phyloP scores from a whole-genome alignment of 2,888 invertebrate species.

The Oithona nana region DNA sequence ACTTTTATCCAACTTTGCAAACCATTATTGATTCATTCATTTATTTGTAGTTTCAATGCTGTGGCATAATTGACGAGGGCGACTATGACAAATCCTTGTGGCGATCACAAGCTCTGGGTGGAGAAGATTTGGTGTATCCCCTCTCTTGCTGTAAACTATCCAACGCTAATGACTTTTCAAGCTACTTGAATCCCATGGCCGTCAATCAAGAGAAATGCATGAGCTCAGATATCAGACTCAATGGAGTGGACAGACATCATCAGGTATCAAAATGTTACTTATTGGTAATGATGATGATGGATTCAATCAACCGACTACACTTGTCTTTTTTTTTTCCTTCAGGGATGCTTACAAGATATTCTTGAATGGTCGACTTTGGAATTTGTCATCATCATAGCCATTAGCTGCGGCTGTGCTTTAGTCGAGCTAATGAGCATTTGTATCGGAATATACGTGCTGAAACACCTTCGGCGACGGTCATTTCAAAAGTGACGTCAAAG shows the following conservation, averaged over 20 bases:
- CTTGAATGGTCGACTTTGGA: not conserved
- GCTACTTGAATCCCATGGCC: not conserved
- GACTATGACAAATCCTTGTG: not conserved
- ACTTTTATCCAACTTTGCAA: too few relatives aligned
- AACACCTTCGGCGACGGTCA: not conserved
- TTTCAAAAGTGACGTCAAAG: too few relatives aligned
- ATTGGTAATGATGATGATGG: too few relatives aligned
- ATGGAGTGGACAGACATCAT: not conserved
- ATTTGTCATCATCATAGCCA: not conserved
- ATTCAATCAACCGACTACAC: too few relatives aligned
- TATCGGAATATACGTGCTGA: not conserved
- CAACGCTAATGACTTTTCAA: not conserved
- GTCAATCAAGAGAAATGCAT: not conserved
- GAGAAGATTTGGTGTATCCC: not conserved
- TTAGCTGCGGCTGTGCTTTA: not conserved
- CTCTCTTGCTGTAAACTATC: not conserved
- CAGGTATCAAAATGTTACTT: too few relatives aligned
- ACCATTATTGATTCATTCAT: too few relatives aligned
- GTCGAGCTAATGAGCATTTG: not conserved
- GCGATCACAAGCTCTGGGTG: not conserved
- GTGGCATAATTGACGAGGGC: not conserved
- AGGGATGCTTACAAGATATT: not conserved
- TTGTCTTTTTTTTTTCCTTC: too few relatives aligned
- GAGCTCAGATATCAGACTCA: not conserved
- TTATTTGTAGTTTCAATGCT: not conserved